Evolutionary conservation across 2,113 vertebrate genomes (phyloP), one percentile per base, ranked within the genome.

Genomic region (Paramisgurnus dabryanus): DNA sequence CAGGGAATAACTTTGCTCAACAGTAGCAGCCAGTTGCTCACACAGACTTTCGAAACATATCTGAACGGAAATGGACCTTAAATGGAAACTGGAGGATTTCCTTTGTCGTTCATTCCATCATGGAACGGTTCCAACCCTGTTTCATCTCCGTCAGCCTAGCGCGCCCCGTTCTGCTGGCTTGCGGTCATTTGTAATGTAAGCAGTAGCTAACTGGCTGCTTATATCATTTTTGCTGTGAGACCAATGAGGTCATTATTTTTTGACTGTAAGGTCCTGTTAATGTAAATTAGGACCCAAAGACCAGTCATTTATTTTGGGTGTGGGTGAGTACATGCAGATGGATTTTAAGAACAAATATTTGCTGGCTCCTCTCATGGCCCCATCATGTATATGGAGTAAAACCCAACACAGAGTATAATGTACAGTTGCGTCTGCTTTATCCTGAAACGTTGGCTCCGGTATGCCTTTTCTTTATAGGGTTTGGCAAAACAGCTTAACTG

Each of bases 101-200:
- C 40, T 69, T 49, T 39, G 43, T 57, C n/a, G 11, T 45, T 61
- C 55, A 61, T 60, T 57, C 22, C 45, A 41, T 13, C 55, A 15
- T 71, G 67, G 78, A 76, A 22, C 2, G 11, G 49, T 50, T 68
- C 83, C 68, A 78, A 70, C 2, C 15, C 41, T 57, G 60, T 80
- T 84, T 84, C 72, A 67, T 77, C 78, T 80, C 78, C 68, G 71
- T 68, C 69, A 73, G 47, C 77, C 64, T 64, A 60, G 63, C 64
- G 76, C 45, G 12, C 49, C 80, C 67, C 65, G 53, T 72, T 64
- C 61, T 74, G 69, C 43, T 80, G 27, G 72, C 80, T 86, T 84
- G 85, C 76, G 80, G 85, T 83, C 63, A 81, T 78, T 79, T 75
- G 70, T 78, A 85, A 81, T 81, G 80, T 80, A 82, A 84, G 78